Evolutionary conservation across 2,113 vertebrate genomes (phyloP).

Genomic region (Prinia subflava): DNA sequence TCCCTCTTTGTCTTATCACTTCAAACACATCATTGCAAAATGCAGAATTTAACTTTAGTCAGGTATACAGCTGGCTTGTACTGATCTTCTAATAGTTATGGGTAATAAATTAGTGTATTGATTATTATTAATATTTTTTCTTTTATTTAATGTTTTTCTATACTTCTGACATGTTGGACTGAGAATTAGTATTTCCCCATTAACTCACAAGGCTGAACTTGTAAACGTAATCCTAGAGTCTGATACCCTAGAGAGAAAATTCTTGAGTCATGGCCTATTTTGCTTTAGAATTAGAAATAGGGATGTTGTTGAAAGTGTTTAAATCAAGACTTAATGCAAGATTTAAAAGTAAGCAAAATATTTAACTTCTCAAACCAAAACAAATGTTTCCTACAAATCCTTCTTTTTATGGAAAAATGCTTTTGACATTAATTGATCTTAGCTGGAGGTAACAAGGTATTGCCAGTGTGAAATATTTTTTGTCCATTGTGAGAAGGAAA

Average conservation of each 20-base stretch:
- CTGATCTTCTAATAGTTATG: slow-evolving; percentile 11
- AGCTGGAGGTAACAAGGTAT: background rate
- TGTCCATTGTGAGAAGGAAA: background rate
- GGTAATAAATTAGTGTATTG: background rate
- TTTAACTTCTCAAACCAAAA: background rate
- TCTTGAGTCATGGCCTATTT: background rate
- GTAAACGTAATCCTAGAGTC: background rate
- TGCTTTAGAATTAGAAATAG: background rate
- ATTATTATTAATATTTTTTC: slow-evolving; percentile 30
- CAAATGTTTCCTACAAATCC: background rate
- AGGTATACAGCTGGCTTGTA: background rate
- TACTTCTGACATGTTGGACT: background rate
- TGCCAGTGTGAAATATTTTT: background rate
- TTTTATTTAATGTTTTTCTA: background rate
- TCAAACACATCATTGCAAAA: slow-evolving; percentile 59
- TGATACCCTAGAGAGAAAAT: background rate
- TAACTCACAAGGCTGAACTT: background rate
- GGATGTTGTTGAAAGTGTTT: background rate
- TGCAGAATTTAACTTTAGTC: slow-evolving; percentile 63
- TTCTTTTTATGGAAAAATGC: slow-evolving; percentile 1
- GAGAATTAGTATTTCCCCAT: background rate
- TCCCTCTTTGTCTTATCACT: slow-evolving; percentile 64
- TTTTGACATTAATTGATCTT: slow-evolving; percentile 1
- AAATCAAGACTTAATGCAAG: background rate
- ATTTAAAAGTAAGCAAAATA: background rate